Evolutionary conservation across 2,888 invertebrate genomes (phyloP), one percentile per base, ranked within the genome.

Genomic region (Palloptera scutellata): DNA sequence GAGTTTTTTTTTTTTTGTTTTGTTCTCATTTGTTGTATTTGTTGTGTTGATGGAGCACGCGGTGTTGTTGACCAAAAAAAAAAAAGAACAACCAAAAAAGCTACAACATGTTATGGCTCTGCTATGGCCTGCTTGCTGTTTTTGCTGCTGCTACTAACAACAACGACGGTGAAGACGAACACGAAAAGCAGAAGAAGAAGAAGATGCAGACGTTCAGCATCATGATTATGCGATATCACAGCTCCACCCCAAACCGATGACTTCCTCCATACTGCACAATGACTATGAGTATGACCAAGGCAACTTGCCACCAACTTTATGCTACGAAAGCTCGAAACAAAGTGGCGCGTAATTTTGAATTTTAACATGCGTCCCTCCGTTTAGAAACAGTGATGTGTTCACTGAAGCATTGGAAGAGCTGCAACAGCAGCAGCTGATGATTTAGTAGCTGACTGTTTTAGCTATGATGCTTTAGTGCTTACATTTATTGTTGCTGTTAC

Each of bases 201-300:
- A 4, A 17, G 12, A 19, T 15, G 17, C 1, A 54, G 54, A 5
- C 20, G 54, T 13, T 19, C 6, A 13, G 15, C 6, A 17, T 30
- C 12, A n/a, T 43, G 43, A 17, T 48, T 43, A 19, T n/a, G 45
- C 60, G 13, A 43, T 45, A 60, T 60, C 15, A 60, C 60, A 60
- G 41, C 60, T 60, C 60, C 60, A 43, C 60, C 60, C 45, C 20
- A 57, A 30, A 57, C 5, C 53, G 48, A 10, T 48, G 48, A 15
- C 48, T 48, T 11, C 48, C 48, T 48, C 48, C 54, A 12, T n/a
- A 8, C 9, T 15, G 1, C 9, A 17, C 20, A 12, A 15, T 17
- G 30, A 30, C 30, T 30, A 30, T 30, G 30, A 30, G 6, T 2
- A 30, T 30, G 30, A 30, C 30, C 30, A 30, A 30, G 6, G 6